These are phyloP conservation scores for Glandiceps talaboti DNA, from an alignment of 53 echinoderm and acorn worm species.

Conservation along the genomic window DNA sequence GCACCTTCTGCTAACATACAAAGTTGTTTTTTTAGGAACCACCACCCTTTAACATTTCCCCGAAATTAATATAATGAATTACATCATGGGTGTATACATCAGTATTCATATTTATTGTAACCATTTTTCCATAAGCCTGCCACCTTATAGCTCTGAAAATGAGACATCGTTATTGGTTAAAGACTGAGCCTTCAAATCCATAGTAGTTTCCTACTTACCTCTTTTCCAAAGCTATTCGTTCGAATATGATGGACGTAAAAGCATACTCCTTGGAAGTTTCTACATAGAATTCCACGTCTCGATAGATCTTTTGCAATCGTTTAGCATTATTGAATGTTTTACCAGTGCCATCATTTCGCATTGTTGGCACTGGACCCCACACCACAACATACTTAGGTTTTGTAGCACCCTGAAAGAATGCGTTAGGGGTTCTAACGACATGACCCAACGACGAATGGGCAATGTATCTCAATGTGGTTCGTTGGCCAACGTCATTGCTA, in stretches of 20 bases:
- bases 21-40: too few relatives aligned
- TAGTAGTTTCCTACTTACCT: too few relatives aligned
- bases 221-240: background rate
- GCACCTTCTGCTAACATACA: too few relatives aligned
- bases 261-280: background rate
- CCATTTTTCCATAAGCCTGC: too few relatives aligned
- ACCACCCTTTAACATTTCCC: too few relatives aligned
- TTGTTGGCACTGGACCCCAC: conserved; percentile 51
- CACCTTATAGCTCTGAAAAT: too few relatives aligned
- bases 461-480: conserved; percentile 64
- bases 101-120: too few relatives aligned
- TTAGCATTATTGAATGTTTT: conserved; percentile 16
- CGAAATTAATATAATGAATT: too few relatives aligned
- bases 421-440: conserved; percentile 8
- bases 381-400: conserved; percentile 38
- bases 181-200: too few relatives aligned
- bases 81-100: too few relatives aligned
- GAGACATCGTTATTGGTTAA: too few relatives aligned
- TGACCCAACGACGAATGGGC: conserved; percentile 27
- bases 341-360: conserved; percentile 31
- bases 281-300: background rate
- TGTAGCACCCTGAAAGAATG: conserved; percentile 11
- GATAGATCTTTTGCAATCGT: conserved; percentile 1
- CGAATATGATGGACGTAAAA: background rate
- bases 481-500: conserved; percentile 60